Percentiles rank a stretch among this genome's conserved stretches.
These are phyloP conservation scores for Dryoscopus gambensis DNA, from an alignment of 2,113 vertebrate genomes.

Conservation along the genomic window DNA sequence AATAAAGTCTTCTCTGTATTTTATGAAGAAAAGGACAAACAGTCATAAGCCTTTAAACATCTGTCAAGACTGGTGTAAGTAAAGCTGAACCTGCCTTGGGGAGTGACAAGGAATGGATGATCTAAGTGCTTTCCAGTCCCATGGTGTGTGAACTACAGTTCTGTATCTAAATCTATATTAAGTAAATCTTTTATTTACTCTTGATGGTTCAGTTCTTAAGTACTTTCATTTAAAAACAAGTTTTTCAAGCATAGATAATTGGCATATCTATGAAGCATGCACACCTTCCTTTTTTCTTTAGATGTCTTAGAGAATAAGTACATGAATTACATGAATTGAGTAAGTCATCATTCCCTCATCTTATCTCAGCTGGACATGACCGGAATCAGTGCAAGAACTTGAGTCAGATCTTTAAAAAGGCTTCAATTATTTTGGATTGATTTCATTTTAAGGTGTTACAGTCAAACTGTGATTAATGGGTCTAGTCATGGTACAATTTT, in stretches of 20 bases:
- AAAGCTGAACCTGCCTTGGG: not conserved
- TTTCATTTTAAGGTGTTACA: conserved; percentile 1
- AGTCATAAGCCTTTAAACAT: not conserved
- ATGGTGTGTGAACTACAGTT: not conserved
- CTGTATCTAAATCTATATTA: not conserved
- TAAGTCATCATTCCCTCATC: not conserved
- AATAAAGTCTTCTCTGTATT: not conserved
- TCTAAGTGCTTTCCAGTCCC: not conserved
- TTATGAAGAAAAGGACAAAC: not conserved
- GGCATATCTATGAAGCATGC: not conserved
- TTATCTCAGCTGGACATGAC: not conserved
- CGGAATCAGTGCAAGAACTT: not conserved
- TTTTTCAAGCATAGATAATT: not conserved
- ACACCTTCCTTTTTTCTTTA: not conserved
- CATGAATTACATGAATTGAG: not conserved
- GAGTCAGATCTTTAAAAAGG: conserved; percentile 21
- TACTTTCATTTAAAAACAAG: not conserved
- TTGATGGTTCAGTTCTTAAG: not conserved
- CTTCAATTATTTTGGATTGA: conserved; percentile 35
- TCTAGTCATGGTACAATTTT: not conserved
- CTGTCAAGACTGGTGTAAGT: not conserved
- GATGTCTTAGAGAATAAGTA: not conserved
- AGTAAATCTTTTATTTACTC: not conserved
- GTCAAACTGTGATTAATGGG: conserved; percentile 11
- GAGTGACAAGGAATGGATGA: not conserved